Evolutionary conservation across 2,888 invertebrate genomes (phyloP).

Genomic region (Pristionchus arcanus): DNA sequence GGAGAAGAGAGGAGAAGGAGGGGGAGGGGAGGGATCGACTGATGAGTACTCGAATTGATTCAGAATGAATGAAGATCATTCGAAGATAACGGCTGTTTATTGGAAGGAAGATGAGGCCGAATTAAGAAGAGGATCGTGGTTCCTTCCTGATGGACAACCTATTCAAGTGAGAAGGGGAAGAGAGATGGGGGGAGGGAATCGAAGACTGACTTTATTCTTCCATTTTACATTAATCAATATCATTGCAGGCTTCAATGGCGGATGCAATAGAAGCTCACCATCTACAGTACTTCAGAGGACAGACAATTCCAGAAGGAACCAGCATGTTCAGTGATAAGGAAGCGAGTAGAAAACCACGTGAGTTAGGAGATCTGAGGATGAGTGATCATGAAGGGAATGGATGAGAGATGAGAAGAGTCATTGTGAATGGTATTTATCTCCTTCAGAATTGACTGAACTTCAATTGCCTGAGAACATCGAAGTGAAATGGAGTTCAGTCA

Average conservation of each 20-base stretch:
- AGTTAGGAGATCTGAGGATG: too few relatives aligned
- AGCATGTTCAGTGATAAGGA: conserved; percentile 76
- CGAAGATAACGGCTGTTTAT: conserved; percentile 70
- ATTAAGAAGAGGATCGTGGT: conserved; percentile 85
- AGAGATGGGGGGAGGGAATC: background rate
- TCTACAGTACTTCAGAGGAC: conserved; percentile 83
- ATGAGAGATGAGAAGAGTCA: background rate
- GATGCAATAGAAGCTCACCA: conserved; percentile 81
- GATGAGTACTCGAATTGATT: background rate
- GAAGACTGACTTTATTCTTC: background rate
- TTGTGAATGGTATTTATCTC: background rate
- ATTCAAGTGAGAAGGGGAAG: conserved; percentile 39
- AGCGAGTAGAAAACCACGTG: conserved; percentile 78
- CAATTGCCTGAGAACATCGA: conserved; percentile 84
- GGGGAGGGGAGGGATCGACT: background rate
- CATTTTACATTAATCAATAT: background rate
- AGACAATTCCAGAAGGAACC: conserved; percentile 75
- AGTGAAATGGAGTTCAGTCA: conserved; percentile 82
- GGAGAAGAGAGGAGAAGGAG: conserved; percentile 41
- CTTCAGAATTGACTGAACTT: conserved; percentile 84
- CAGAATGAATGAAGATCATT: conserved; percentile 58
- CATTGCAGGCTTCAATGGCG: conserved; percentile 50
- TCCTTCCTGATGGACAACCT: conserved; percentile 78
- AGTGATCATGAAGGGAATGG: background rate
- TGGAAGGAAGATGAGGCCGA: conserved; percentile 83